Base-by-base conservation (phyloP, 1,140 invertebrate species). In the Lineus longissimus region DNA sequence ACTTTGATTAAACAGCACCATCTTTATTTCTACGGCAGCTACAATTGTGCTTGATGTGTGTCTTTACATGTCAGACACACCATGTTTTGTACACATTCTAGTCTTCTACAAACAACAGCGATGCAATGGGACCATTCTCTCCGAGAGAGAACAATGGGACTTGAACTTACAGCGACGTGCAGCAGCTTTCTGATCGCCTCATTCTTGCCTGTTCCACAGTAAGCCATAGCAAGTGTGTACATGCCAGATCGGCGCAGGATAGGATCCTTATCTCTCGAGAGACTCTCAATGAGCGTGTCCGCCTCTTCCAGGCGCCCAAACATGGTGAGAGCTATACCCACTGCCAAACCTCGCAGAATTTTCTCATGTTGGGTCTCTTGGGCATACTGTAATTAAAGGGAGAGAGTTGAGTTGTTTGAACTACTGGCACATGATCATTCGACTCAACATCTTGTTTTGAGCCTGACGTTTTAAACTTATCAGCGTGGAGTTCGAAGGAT, bases 141-240 rank as follows among this genome's bases (percentile, higher is more conserved):
- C n/a, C n/a, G n/a, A n/a, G n/a, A n/a, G n/a, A 36, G 33, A 36
- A 36, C 15, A 7, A 7, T 36, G 33, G 6, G 33, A 36, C 33
- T 36, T 36, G 33, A 51, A 86, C 85, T 85, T 71, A 94, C 97
- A 54, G 97, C 96, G 68, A 98, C 93, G 76, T 98, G 95, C 1
- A 99, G 87, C 2, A 99, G 85, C 69, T 91, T 91, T 13, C 94
- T 86, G 70, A 99, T 97, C 0, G 97, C 97, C 76, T 92, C 89
- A 80, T 98, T 98, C 74, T 95, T 96, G 55, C 95, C 96, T 22
- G 94, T 97, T 33, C 97, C 97, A 81, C 94, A 97, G 79, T 99
- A 99, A 0, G 97, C 96, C 89, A 98, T 97, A 0, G 95, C 96
- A 22, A 99, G 85, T 0, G 95, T 98, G 78, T 97, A 97, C 88